Evolutionary conservation across 2,113 vertebrate species (phyloP).

Genomic region (Cheirogaleus medius): DNA sequence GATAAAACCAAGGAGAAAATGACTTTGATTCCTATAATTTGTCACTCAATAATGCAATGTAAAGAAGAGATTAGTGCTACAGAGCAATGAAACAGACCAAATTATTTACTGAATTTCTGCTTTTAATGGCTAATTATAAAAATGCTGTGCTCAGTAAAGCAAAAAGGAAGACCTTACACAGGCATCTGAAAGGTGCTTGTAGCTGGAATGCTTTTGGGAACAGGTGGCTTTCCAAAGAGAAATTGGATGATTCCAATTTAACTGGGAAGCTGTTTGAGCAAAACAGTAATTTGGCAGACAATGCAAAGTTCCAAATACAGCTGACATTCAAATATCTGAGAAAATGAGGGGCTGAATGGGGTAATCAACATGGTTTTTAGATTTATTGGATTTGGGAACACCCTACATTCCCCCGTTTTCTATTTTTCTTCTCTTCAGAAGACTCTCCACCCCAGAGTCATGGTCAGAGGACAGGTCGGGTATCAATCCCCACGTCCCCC

Average conservation of each 20-base stretch:
- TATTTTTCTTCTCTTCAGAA: not conserved
- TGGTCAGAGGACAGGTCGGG: not conserved
- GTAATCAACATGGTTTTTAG: not conserved
- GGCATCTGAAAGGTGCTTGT: not conserved
- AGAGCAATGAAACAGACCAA: constrained; percentile 1
- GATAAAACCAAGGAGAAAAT: constrained; percentile 12
- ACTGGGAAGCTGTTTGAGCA: constrained; percentile 14
- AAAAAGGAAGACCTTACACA: not conserved
- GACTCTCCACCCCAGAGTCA: not conserved
- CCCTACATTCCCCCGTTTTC: not conserved
- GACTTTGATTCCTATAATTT: not conserved
- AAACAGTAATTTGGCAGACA: constrained; percentile 47
- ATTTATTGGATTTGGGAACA: not conserved
- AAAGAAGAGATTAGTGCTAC: not conserved
- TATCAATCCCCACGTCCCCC: accelerated
- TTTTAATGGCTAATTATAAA: not conserved
- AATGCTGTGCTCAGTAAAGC: not conserved
- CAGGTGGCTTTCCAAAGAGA: constrained; percentile 53
- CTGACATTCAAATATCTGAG: not conserved
- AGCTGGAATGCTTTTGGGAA: not conserved
- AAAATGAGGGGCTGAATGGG: not conserved
- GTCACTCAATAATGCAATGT: not conserved
- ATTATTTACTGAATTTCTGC: constrained; percentile 12
- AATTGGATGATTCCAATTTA: not conserved
- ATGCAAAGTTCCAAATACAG: not conserved